Base-by-base conservation (phyloP, 1,140 invertebrate species). In the Zaprionus lachaisei region DNA sequence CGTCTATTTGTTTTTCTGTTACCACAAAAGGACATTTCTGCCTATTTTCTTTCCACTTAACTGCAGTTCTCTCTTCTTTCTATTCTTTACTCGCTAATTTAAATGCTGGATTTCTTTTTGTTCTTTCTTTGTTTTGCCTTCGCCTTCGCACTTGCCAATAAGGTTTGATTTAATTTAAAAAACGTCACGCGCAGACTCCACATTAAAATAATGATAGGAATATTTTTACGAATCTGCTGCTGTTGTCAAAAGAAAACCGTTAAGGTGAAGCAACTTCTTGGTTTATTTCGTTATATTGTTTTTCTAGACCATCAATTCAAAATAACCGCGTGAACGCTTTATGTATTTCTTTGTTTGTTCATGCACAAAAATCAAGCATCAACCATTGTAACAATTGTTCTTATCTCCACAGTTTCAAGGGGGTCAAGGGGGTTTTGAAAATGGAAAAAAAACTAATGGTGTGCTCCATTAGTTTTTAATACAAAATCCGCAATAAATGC, bases 41-140 rank as follows among this genome's bases (percentile, higher is more conserved):
- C 74, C 90, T 91, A 85, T 85, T 90, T 92, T 91, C 90, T 90
- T 91, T 92, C 85, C 90, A 85, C 74, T 86, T 65, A 86, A 89
- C 65, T 92, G 84, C 82, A 91, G 81, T 77, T 26, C 24, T 26
- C 24, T 26, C 70, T 85, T 64, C 61, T 73, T 26, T 26, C 77
- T 74, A 69, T 79, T 69, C 72, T 79, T 72, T 72, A 67, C 74
- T 84, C 81, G 72, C 60, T 81, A 71, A 81, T 91, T 91, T 86
- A 80, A 82, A 75, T 78, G 65, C 62, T 79, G 58, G 47, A 58
- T 2, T 31, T 28, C 24, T 68, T 67, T 69, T 80, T 75, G 14
- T 71, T 71, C 67, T 7, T 54, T 66, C 49, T 34, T 20, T 76
- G 37, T 62, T 55, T 20, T 28, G n/a, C 6, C 3, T 17, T 47